Base-by-base conservation (phyloP, 23 tunicate genomes). In the Styela clava region DNA sequence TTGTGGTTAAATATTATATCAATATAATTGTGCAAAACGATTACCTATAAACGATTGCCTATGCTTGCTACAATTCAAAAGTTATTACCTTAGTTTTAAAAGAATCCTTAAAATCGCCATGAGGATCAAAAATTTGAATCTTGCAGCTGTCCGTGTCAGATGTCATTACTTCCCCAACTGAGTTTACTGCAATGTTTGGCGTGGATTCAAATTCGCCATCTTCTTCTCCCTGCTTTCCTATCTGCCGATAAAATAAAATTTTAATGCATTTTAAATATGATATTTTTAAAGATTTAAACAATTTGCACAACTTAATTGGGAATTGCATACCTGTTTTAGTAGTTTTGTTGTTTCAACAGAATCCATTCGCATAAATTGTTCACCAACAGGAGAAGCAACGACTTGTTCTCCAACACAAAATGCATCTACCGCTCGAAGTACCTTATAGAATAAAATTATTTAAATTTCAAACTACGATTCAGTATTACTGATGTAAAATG, bases 121-220 rank as follows among this genome's bases (percentile, higher is more conserved):
- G 82, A 5, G 89, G 89, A 79, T 93, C 87, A 56, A 93, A 93
- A 56, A 93, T 88, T 74, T 93, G 98, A 33, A 93, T 93, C 69
- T 81, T 88, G 34, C 94, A 74, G 35, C 93, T 92, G 22, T 93
- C 98, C 64, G 31, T 84, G 88, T 93, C 98, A 23, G 89, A 73
- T 37, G 94, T 87, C 7, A 93, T 88, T 28, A 88, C 78, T 81
- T 93, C 98, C 27, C 90, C 86, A 2, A 79, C 98, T 16, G 98
- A 93, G 71, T 93, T 93, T 30, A 93, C 84, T 3, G 87, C 93
- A 3, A 93, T 76, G 78, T 88, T 93, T 16, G 98, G 98, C n/a
- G 98, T 93, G 28, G 98, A 87, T 78, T 93, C 98, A 80, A 93
- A 93, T 79, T 93, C 98, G 35, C 98, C 98, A 65, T 93, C 98